These are phyloP conservation scores for Adelognathus sp. DNA, from an alignment of 2,888 invertebrate species.

Conservation along the genomic window DNA sequence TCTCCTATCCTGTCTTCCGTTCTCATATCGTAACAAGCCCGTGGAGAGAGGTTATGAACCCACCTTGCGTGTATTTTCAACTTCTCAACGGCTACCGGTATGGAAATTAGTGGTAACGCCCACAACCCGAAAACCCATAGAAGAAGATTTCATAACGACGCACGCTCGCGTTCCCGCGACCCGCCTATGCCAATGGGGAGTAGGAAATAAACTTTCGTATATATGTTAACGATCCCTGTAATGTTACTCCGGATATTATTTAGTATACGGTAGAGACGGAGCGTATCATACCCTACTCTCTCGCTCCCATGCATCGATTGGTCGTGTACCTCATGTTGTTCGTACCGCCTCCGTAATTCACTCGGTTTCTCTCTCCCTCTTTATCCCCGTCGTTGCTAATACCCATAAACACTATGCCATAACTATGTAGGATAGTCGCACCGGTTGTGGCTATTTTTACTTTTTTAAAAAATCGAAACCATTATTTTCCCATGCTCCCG, in stretches of 20 bases:
- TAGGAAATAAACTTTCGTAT: constrained; percentile 56
- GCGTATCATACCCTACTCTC: constrained; percentile 15
- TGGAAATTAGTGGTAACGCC: constrained; percentile 59
- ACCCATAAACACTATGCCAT: constrained; percentile 43
- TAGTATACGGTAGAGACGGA: constrained; percentile 24
- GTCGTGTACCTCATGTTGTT: constrained; percentile 40
- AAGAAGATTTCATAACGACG: constrained; percentile 51
- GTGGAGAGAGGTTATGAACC: constrained; percentile 34
- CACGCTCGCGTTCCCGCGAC: not conserved
- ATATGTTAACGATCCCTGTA: constrained; percentile 58
- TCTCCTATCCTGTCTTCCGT: not conserved
- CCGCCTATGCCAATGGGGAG: constrained; percentile 31
- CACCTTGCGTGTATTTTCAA: constrained; percentile 42
- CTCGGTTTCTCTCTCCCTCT: not conserved
- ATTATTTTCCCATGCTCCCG: no score
- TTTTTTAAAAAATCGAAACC: no score
- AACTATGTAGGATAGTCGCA: constrained; percentile 43
- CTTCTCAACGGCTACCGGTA: constrained; percentile 59
- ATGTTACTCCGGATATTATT: constrained; percentile 48
- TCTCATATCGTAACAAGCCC: not conserved
- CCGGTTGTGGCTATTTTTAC: no score
- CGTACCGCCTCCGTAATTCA: constrained; percentile 36
- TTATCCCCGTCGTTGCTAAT: not conserved
- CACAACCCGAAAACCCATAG: constrained; percentile 57
- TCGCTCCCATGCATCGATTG: constrained; percentile 1